phyloP scores from a whole-genome alignment of 2,113 vertebrate genomes.

The Sebastes schlegelii region DNA sequence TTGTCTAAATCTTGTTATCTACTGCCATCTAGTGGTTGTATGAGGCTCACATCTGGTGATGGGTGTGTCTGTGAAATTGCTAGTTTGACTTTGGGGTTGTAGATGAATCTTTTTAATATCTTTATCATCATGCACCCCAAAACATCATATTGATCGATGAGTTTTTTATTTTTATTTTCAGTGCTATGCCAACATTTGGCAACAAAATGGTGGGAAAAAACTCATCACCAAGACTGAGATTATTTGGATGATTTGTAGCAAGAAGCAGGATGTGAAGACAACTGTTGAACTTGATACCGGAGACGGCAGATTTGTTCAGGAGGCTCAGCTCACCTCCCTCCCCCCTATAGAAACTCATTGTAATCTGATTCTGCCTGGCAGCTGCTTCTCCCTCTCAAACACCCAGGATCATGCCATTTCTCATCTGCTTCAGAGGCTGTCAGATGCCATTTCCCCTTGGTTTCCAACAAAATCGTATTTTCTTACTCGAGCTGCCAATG shows the following conservation, averaged over 20 bases:
- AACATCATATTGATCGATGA: not conserved
- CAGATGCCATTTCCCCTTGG: conserved; percentile 62
- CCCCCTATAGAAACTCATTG: conserved; percentile 28
- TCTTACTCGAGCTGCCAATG: conserved; percentile 54
- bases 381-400: conserved; percentile 68
- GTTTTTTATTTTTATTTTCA: not conserved
- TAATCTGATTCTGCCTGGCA: conserved; percentile 69
- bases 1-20: conserved; percentile 44
- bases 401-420: conserved; percentile 39
- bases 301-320: conserved; percentile 58
- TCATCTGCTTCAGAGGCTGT: conserved; percentile 62
- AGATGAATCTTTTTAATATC: conserved; percentile 1
- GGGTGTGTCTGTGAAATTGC: conserved; percentile 48
- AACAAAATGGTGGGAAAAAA: not conserved
- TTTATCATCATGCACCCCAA: not conserved
- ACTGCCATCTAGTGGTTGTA: conserved; percentile 77
- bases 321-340: conserved; percentile 6
- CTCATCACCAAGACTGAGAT: not conserved
- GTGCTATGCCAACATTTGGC: not conserved
- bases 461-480: conserved; percentile 18
- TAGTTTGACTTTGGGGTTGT: conserved; percentile 6
- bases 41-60: not conserved
- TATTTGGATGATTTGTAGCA: conserved; percentile 40
- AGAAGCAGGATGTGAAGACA: conserved; percentile 33
- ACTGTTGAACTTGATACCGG: conserved; percentile 40